These are phyloP conservation scores for Drosophila melanogaster DNA, from an alignment of 1,140 invertebrate genomes.

Conservation along the genomic window DNA sequence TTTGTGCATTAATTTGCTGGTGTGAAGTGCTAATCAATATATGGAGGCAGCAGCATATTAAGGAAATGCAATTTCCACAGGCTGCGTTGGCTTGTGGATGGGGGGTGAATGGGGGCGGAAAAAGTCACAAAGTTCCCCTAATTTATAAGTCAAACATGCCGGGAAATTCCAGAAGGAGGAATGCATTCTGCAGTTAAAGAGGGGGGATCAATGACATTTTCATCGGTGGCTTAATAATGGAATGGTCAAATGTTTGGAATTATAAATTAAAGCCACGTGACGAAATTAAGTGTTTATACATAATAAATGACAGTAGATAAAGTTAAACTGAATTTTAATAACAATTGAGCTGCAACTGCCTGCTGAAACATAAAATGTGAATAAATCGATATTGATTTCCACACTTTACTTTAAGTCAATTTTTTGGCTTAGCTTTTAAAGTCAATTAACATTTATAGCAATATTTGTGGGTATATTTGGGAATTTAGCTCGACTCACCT, in stretches of 20 bases:
- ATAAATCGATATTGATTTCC: no score
- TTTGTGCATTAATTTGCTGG: slow-evolving; percentile 45
- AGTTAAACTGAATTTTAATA: no score
- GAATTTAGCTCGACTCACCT: slow-evolving; percentile 48
- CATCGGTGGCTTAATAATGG: background rate
- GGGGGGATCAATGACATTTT: slow-evolving; percentile 34
- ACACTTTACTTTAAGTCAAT: no score
- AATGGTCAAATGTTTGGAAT: background rate
- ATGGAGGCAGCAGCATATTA: slow-evolving; percentile 2
- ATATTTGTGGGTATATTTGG: no score
- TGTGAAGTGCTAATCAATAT: slow-evolving; percentile 59
- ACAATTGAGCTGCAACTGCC: no score
- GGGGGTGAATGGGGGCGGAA: background rate
- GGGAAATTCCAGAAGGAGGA: slow-evolving; percentile 5
- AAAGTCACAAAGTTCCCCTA: slow-evolving; percentile 33
- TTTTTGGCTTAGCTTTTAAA: no score
- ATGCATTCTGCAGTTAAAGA: background rate
- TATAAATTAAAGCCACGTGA: slow-evolving; percentile 4
- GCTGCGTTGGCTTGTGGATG: no score
- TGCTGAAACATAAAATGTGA: no score
- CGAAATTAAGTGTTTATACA: background rate
- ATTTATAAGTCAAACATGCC: slow-evolving; percentile 43
- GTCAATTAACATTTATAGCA: no score
- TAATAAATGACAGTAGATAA: background rate
- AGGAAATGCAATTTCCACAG: slow-evolving; percentile 23